Evolutionary conservation across 2,797 vertebrate species (phyloP).

Genomic region (Gallinago stenura): DNA sequence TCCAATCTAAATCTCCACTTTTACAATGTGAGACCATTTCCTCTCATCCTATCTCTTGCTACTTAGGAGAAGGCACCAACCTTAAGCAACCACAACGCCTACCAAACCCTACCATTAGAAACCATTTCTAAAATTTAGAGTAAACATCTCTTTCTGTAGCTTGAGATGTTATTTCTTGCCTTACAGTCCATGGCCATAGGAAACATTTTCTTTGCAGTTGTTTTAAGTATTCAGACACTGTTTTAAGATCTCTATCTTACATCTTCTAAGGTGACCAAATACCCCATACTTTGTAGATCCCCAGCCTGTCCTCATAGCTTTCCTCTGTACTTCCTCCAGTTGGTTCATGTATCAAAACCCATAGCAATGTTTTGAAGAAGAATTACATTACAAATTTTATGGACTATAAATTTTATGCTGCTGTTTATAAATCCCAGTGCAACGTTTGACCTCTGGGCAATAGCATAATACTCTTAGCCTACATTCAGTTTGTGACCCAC

Average conservation of each 20-base stretch:
- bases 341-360: neutral
- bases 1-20: neutral
- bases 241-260: neutral
- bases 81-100: neutral
- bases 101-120: neutral
- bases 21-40: neutral
- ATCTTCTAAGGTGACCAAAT: neutral
- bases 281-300: neutral
- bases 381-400: neutral
- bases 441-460: neutral
- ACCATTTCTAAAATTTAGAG: neutral
- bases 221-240: neutral
- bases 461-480: neutral
- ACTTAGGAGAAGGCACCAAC: rapidly evolving
- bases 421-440: neutral
- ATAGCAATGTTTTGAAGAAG: neutral
- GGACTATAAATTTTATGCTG: neutral
- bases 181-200: neutral
- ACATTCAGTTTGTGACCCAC: neutral
- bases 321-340: neutral
- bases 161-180: neutral
- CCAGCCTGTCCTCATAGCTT: neutral
- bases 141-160: neutral
- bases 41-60: rapidly evolving
- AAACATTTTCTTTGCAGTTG: neutral